Evolutionary conservation across 2,113 vertebrate genomes (phyloP).

Genomic region (Cinclus mexicanus): DNA sequence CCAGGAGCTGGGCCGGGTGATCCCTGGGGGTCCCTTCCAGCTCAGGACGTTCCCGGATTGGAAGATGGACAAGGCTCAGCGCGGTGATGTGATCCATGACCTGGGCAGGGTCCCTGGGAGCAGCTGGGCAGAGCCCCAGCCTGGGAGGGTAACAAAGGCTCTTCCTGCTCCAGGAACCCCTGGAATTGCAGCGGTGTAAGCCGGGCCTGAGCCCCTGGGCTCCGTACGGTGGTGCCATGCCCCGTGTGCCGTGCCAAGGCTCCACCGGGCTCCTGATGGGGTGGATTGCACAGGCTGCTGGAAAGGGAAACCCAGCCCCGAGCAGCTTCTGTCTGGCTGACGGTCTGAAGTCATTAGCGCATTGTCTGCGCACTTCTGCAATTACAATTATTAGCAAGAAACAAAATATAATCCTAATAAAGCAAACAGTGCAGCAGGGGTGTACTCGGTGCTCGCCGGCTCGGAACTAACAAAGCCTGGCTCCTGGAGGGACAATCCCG

Average conservation of each 20-base stretch:
- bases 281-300: not conserved
- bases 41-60: not conserved
- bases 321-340: not conserved
- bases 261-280: not conserved
- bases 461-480: not conserved
- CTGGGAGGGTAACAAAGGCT: rapidly evolving
- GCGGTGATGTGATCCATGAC: rapidly evolving
- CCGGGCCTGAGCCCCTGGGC: not conserved
- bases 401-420: not conserved
- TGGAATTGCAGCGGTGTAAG: not conserved
- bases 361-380: not conserved
- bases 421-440: not conserved
- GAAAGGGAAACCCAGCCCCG: not conserved
- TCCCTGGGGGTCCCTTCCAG: not conserved
- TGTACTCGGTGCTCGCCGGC: not conserved
- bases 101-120: not conserved
- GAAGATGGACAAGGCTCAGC: rapidly evolving
- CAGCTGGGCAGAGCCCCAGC: not conserved
- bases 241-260: no score
- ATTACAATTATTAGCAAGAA: not conserved
- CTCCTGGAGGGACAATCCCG: not conserved
- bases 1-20: rapidly evolving
- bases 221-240: rapidly evolving
- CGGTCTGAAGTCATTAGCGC: not conserved
- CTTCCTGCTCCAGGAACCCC: not conserved